Conservation (phyloP, 37 sponge, comb jelly and placozoan species). For the Bolinopsis microptera region DNA sequence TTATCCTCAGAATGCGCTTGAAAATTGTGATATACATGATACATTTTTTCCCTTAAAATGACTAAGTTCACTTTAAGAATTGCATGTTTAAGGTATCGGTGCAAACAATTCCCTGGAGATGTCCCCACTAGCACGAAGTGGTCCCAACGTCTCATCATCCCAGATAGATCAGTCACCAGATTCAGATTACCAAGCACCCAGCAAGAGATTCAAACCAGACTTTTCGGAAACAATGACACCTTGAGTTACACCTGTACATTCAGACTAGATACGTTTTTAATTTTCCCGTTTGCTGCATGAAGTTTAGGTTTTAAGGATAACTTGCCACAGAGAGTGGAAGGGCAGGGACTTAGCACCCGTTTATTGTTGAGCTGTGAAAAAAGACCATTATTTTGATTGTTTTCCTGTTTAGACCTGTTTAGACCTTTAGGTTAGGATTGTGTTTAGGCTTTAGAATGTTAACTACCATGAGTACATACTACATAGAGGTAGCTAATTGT, state of each 20-base stretch:
- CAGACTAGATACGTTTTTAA: too few species aligned
- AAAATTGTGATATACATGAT: neutral
- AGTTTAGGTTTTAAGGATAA: too few species aligned
- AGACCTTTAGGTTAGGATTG: too few species aligned
- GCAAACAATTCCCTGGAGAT: neutral
- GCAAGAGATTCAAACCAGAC: constrained; percentile 24
- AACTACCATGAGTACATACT: too few species aligned
- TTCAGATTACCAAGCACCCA: constrained; percentile 14
- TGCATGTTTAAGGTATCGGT: neutral
- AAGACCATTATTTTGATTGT: too few species aligned
- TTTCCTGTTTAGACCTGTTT: too few species aligned
- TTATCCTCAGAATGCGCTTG: neutral
- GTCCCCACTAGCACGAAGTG: constrained; percentile 33
- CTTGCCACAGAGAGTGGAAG: too few species aligned
- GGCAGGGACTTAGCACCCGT: too few species aligned
- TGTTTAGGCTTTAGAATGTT: too few species aligned
- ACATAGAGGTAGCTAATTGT: too few species aligned
- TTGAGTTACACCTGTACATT: neutral
- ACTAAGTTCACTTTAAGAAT: neutral
- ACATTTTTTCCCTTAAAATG: neutral
- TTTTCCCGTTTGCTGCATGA: too few species aligned
- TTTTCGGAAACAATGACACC: neutral
- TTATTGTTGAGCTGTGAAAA: too few species aligned
- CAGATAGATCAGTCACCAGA: neutral
- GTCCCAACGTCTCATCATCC: neutral